Evolutionary conservation across 1,140 invertebrate species (phyloP).

Genomic region (Drosophila azteca): DNA sequence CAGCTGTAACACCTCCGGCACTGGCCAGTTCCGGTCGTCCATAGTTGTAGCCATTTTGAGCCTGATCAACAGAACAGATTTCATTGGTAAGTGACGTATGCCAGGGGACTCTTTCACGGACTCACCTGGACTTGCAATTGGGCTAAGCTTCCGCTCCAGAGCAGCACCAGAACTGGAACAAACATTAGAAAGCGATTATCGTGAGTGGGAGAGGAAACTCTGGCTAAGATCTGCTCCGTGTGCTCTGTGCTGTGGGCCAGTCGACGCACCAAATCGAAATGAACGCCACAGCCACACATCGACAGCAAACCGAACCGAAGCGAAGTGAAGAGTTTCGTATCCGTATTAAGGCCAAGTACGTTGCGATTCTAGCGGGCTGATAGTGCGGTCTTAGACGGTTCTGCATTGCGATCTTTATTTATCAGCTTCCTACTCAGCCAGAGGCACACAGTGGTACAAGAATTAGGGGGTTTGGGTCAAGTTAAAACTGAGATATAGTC

Average conservation of each 20-base stretch:
- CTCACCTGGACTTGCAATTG: constrained; percentile 67
- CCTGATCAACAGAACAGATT: constrained; percentile 47
- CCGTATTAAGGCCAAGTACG: constrained; percentile 78
- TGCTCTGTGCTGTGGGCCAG: constrained; percentile 46
- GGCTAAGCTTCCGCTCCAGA: constrained; percentile 54
- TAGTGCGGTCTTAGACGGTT: constrained; percentile 55
- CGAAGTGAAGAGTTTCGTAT: constrained; percentile 34
- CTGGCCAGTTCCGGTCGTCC: constrained; percentile 82
- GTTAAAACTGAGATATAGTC: background rate
- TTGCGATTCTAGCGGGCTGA: constrained; percentile 68
- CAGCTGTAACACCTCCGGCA: constrained; percentile 54
- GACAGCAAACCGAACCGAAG: constrained; percentile 26
- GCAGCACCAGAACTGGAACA: constrained; percentile 64
- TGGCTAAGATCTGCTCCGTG: constrained; percentile 25
- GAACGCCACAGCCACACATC: constrained; percentile 60
- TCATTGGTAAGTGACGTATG: background rate
- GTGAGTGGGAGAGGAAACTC: constrained; percentile 10
- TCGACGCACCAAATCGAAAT: constrained; percentile 67
- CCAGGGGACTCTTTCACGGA: background rate
- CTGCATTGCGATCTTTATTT: constrained; percentile 75
- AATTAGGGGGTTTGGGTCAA: too few species aligned
- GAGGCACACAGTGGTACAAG: constrained; percentile 43
- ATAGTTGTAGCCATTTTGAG: constrained; percentile 85
- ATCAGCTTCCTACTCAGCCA: constrained; percentile 72
- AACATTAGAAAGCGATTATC: constrained; percentile 28